phyloP scores from a whole-genome alignment of 2,888 invertebrate species.

The Drosophila sordidula region DNA sequence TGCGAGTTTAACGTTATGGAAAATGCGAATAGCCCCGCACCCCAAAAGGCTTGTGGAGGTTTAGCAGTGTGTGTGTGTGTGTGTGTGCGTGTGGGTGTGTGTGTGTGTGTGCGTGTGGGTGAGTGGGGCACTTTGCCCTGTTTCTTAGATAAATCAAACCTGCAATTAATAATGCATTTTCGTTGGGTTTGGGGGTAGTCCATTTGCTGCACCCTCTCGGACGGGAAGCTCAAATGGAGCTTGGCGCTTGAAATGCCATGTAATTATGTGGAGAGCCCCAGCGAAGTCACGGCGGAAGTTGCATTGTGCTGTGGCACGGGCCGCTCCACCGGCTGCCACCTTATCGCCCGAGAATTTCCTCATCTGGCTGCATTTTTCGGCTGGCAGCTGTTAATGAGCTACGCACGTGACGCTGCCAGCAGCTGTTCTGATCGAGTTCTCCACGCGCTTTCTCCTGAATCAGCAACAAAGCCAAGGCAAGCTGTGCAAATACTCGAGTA shows the following conservation, averaged over 20 bases:
- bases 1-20: constrained; percentile 65
- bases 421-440: constrained; percentile 22
- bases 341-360: constrained; percentile 17
- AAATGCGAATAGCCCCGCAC: constrained; percentile 31
- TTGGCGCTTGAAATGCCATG: constrained; percentile 54
- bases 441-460: constrained; percentile 16
- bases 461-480: constrained; percentile 21
- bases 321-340: constrained; percentile 1
- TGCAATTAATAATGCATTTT: constrained; percentile 72
- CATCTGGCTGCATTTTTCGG: constrained; percentile 30
- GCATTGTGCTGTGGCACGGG: constrained; percentile 2
- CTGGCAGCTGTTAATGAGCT: constrained; percentile 53
- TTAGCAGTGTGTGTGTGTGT: background rate
- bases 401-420: constrained; percentile 31
- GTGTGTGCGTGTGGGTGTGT: too few species aligned
- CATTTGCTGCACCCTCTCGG: constrained; percentile 53
- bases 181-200: constrained; percentile 36
- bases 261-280: constrained; percentile 57
- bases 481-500: constrained; percentile 58
- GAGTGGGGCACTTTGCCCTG: constrained; percentile 14
- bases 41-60: background rate
- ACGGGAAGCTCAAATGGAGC: constrained; percentile 74
- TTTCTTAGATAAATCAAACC: constrained; percentile 76
- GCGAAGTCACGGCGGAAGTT: constrained; percentile 49
- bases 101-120: background rate